Conservation (phyloP, 1,140 invertebrate species). For the Drosophila pachea region DNA sequence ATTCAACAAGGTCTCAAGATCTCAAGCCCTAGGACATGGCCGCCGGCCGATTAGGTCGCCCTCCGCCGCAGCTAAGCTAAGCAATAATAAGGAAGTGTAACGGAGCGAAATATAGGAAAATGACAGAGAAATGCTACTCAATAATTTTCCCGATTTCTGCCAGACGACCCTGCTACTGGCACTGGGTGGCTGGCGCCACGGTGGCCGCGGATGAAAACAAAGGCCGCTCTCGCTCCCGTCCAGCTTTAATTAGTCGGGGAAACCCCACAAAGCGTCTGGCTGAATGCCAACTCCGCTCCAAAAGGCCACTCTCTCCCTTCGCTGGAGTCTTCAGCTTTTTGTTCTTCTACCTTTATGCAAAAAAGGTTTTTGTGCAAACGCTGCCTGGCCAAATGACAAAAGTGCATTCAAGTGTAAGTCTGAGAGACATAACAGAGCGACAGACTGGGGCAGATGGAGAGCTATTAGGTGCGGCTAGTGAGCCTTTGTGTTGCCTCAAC, state of each 20-base stretch:
- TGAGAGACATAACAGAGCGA: neutral
- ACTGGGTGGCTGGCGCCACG: slow-evolving; percentile 29
- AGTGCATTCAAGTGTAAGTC: slow-evolving; percentile 65
- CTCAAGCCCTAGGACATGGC: too few species aligned
- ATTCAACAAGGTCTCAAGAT: neutral
- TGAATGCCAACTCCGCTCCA: slow-evolving; percentile 1
- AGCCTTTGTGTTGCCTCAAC: neutral
- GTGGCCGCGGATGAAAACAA: neutral
- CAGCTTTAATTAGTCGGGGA: slow-evolving; percentile 41
- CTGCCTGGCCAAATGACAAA: slow-evolving; percentile 47
- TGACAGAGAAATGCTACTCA: slow-evolving; percentile 49
- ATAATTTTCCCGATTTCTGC: slow-evolving; percentile 42
- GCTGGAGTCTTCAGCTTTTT: neutral
- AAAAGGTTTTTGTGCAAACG: slow-evolving; percentile 54
- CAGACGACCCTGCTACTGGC: slow-evolving; percentile 37
- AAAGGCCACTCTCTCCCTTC: slow-evolving; percentile 22
- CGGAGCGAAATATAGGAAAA: slow-evolving; percentile 14
- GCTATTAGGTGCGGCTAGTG: neutral
- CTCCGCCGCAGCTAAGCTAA: neutral
- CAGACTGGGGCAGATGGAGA: neutral
- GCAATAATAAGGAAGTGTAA: slow-evolving; percentile 1
- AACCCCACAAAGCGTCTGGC: slow-evolving; percentile 32
- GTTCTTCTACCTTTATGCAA: slow-evolving; percentile 45
- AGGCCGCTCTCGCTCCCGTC: neutral
- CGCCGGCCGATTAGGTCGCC: too few species aligned